Conservation (phyloP, 2,797 vertebrate species). For the Malurus leucopterus region DNA sequence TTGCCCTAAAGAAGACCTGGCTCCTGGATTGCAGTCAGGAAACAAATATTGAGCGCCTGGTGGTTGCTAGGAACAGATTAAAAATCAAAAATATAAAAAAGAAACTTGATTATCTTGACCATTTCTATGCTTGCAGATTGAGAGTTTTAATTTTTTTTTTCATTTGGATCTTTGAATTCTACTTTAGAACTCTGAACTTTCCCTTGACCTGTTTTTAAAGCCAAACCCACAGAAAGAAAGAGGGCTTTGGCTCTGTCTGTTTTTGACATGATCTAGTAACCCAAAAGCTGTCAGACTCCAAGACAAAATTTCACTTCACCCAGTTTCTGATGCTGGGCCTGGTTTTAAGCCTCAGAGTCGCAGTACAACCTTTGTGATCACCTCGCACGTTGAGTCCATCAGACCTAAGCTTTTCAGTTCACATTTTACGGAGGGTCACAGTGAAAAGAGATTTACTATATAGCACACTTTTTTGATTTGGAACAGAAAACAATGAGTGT, state of each 20-base stretch:
- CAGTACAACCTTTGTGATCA: neutral
- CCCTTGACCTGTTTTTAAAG: fast-evolving
- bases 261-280: neutral
- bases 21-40: neutral
- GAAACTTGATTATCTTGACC: neutral
- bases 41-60: neutral
- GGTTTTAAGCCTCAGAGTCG: neutral
- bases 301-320: neutral
- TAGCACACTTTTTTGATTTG: constrained; percentile 15
- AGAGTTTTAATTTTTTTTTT: fast-evolving
- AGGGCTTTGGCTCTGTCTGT: neutral
- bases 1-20: neutral
- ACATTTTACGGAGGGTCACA: constrained; percentile 1
- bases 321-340: neutral
- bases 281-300: neutral
- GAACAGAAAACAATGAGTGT: constrained; percentile 36
- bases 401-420: neutral
- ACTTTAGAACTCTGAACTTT: neutral
- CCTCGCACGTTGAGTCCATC: neutral
- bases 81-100: neutral
- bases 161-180: neutral
- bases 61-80: neutral
- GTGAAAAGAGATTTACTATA: constrained; percentile 29
- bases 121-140: neutral
- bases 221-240: neutral